These are phyloP conservation scores for Taeniopygia guttata DNA, from an alignment of 2,797 vertebrate genomes.

Conservation along the genomic window DNA sequence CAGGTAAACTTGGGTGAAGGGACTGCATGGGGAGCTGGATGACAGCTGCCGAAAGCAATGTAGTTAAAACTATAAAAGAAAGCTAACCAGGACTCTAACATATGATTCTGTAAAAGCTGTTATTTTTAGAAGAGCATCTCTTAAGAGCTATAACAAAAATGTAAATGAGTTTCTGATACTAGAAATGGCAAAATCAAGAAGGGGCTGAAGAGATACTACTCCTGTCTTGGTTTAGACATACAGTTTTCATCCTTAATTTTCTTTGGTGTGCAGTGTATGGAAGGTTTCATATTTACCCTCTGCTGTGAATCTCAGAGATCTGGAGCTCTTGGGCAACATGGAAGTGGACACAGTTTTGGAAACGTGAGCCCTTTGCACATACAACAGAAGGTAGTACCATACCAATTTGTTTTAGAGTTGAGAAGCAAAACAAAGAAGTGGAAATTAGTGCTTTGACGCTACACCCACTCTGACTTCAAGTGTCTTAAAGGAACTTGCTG, in stretches of 20 bases:
- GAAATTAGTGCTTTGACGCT: not conserved
- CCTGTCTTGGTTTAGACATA: not conserved
- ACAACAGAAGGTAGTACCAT: not conserved
- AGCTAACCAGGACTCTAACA: not conserved
- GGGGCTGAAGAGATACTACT: not conserved
- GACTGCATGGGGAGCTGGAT: not conserved
- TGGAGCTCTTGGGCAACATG: not conserved
- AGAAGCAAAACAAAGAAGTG: not conserved
- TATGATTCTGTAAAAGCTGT: not conserved
- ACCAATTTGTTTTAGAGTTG: not conserved
- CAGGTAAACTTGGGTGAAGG: not conserved
- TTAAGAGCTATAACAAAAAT: not conserved
- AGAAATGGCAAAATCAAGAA: not conserved
- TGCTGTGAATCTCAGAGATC: not conserved
- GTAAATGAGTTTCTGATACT: not conserved
- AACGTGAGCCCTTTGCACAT: not conserved
- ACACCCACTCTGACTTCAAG: not conserved
- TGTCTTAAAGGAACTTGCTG: not conserved
- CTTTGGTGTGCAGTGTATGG: not conserved
- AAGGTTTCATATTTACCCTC: not conserved
- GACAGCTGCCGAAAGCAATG: not conserved
- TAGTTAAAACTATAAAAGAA: not conserved
- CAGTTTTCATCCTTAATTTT: not conserved
- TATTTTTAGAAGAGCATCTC: not conserved
- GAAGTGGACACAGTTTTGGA: not conserved